Evolutionary conservation across 2,113 vertebrate genomes (phyloP).

Genomic region (Myocastor coypus): DNA sequence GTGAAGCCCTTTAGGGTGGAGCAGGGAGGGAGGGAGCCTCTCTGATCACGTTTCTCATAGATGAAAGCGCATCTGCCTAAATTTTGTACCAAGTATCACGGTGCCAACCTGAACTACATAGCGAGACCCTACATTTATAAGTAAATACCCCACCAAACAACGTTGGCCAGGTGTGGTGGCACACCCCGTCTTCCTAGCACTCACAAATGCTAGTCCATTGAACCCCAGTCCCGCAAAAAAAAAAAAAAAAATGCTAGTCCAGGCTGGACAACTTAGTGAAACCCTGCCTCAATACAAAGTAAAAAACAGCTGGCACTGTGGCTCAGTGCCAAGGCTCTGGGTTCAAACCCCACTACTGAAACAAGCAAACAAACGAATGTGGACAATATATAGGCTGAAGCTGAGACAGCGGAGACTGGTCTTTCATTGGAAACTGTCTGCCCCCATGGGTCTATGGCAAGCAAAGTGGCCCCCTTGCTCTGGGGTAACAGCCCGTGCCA

Average conservation of each 20-base stretch:
- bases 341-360: neutral
- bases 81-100: neutral
- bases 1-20: neutral
- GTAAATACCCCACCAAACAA: neutral
- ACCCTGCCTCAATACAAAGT: neutral
- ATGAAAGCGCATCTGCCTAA: neutral
- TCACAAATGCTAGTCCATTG: no score
- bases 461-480: neutral
- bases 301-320: neutral
- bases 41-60: rapidly evolving
- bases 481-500: neutral
- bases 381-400: neutral
- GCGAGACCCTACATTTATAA: neutral
- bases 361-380: neutral
- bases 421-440: neutral
- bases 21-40: neutral
- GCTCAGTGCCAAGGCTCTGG: neutral
- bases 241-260: no score
- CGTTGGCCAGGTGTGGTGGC: neutral
- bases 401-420: neutral
- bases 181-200: neutral
- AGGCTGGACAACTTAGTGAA: neutral
- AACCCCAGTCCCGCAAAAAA: no score
- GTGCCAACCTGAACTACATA: neutral
- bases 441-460: neutral